Base-by-base conservation (phyloP, 1,140 invertebrate species). In the Lepidurus apus region DNA sequence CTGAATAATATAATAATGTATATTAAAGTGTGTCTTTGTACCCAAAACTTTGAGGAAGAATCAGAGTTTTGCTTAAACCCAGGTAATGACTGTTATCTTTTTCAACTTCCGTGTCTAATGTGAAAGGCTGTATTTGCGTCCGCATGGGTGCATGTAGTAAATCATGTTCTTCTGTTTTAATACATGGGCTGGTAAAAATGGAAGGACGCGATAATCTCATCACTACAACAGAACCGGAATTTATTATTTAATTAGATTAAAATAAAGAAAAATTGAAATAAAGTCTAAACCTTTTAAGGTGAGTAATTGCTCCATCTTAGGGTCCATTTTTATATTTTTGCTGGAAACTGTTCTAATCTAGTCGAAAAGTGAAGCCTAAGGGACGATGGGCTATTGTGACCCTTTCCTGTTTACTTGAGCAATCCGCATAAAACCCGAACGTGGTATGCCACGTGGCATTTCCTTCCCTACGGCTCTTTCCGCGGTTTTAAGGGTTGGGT, bases 41-140 rank as follows among this genome's bases (percentile, higher is more conserved):
- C 96, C 92, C 96, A 88, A 98, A 98, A 85, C 94, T 97, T 88
- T 98, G 96, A 53, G 97, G 97, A 42, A 98, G 86, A 44, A 98
- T 88, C 80, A 98, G 87, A 85, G 97, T 94, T 82, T 96, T 92
- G 24, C 95, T 94, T 78, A 94, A 87, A 10, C 92, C 91, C 80
- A 97, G 88, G 1, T 92, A 92, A 86, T 95, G 93, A 83, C 94
- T 89, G 74, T 92, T 45, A 45, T 45, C 34, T 26, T 77, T 10
- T 17, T 77, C 92, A 80, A 89, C 88, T 0, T 94, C 90, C 79
- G 91, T 86, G 42, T 91, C 91, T 45, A 92, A 89, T 86, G 96
- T 94, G 82, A 90, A 89, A 82, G 92, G 90, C 65, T 93, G 85
- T 81, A 91, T 91, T 82, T 91, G 88, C 82, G 91, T 91, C 74